Conservation (phyloP, 2,888 invertebrate species). For the Drosophila silvestris region DNA sequence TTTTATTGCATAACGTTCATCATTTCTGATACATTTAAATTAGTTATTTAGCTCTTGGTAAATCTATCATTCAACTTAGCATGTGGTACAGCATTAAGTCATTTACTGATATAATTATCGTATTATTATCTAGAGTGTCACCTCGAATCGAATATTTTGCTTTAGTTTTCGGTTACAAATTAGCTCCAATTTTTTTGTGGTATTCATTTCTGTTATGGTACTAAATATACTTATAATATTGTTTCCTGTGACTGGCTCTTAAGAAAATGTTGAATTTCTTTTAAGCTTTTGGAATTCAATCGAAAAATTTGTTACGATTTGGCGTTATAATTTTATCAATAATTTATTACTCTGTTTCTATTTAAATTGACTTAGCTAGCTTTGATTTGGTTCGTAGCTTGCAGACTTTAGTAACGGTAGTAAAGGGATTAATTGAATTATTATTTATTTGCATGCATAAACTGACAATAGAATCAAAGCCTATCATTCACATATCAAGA, state of each 20-base stretch:
- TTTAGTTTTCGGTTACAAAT: too few species aligned
- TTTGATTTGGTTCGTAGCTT: background rate
- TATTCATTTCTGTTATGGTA: background rate
- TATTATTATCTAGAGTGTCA: background rate
- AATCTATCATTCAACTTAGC: background rate
- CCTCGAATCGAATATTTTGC: too few species aligned
- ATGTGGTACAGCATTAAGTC: background rate
- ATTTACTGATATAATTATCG: background rate
- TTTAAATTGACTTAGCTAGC: background rate
- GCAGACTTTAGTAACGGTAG: background rate
- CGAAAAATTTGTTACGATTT: too few species aligned
- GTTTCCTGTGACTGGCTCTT: background rate
- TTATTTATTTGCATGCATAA: slow-evolving; percentile 12
- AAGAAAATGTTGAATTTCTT: background rate
- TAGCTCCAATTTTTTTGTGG: background rate
- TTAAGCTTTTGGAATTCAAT: background rate
- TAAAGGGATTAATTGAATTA: slow-evolving; percentile 5
- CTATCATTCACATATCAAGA: slow-evolving; percentile 16
- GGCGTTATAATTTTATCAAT: background rate
- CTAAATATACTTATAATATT: background rate
- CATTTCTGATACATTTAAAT: background rate
- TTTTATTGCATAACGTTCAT: background rate
- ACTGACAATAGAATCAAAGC: background rate
- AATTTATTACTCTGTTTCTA: background rate
- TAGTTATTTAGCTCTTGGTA: background rate